Percentiles rank a stretch among this genome's conserved stretches.
Evolutionary conservation across 2,113 vertebrate genomes (phyloP).

Genomic region (Oncorhynchus gorbuscha): DNA sequence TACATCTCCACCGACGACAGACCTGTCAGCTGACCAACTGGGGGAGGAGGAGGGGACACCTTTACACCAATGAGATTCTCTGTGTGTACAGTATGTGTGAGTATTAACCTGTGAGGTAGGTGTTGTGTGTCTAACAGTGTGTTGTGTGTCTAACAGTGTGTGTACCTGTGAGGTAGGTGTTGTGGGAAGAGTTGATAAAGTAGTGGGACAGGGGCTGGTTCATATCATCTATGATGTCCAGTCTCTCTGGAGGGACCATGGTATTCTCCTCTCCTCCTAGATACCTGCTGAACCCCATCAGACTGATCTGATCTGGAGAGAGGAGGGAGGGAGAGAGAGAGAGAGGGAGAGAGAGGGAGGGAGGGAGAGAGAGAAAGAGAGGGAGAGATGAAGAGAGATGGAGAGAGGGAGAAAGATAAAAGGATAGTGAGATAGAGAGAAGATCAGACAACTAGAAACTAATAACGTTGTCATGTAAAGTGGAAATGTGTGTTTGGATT

Average conservation of each 20-base stretch:
- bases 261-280: slow-evolving; percentile 83
- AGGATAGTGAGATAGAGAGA: too few relatives aligned
- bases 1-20: slow-evolving; percentile 91
- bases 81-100: too few relatives aligned
- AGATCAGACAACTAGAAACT: too few relatives aligned
- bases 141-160: too few relatives aligned
- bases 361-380: background rate
- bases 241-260: slow-evolving; percentile 80
- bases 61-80: too few relatives aligned
- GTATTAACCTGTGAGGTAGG: too few relatives aligned
- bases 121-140: too few relatives aligned
- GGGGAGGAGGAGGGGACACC: background rate
- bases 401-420: too few relatives aligned
- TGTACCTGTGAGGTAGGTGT: slow-evolving; percentile 89
- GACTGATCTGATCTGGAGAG: slow-evolving; percentile 83
- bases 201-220: slow-evolving; percentile 84
- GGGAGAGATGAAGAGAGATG: rapidly evolving
- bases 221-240: slow-evolving; percentile 87
- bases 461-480: too few relatives aligned
- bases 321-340: slow-evolving; percentile 15
- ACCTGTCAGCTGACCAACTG: slow-evolving; percentile 88
- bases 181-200: slow-evolving; percentile 91
- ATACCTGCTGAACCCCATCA: slow-evolving; percentile 82
- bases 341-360: too few relatives aligned
- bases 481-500: too few relatives aligned